Base-by-base conservation (phyloP, 2,888 invertebrate species). In the Ceraclea dissimilis region DNA sequence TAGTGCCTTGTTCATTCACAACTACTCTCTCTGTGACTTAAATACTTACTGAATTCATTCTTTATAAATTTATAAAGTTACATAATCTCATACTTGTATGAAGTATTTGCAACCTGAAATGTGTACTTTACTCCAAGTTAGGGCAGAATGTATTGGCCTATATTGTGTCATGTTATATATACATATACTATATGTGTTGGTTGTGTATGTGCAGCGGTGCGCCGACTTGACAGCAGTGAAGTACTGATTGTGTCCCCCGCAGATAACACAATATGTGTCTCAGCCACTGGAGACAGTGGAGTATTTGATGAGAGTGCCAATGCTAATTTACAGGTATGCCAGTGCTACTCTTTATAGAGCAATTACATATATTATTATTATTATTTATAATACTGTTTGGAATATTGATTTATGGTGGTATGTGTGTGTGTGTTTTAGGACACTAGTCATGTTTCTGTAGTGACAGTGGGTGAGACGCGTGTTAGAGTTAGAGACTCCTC, bases 371-470 rank as follows among this genome's bases (percentile, higher is more conserved):
- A 31, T 31, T 11, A 31, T 6, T 31, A 31, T 11, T n/a, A 44
- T 44, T n/a, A 49, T 8, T 10, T n/a, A n/a, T n/a, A 10, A 49
- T 17, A 31, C 11, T 31, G 31, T 8, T 8, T 31, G 31, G 31
- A 31, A 31, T 11, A 31, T 8, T 8, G 10, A 26, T 6, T 26
- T 26, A 26, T 26, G 26, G 10, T 6, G 4, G 26, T 26, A 39
- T 13, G 13, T 39, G 39, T 39, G 4, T 11, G 11, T 8, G 4
- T 39, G 16, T 52, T 64, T 48, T 68, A 83, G 70, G 92, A 93
- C 71, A 91, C 89, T 62, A 92, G 91, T 68, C 93, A 93, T 73
- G 92, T 93, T 55, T 93, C 93, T 0, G 93, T 93, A 57, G 92
- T 93, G 60, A 90, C 90, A 22, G 92, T 93, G 16, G 93, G 92